These are phyloP conservation scores for Sepiola atlantica DNA, from an alignment of 2,888 invertebrate species.

Conservation along the genomic window DNA sequence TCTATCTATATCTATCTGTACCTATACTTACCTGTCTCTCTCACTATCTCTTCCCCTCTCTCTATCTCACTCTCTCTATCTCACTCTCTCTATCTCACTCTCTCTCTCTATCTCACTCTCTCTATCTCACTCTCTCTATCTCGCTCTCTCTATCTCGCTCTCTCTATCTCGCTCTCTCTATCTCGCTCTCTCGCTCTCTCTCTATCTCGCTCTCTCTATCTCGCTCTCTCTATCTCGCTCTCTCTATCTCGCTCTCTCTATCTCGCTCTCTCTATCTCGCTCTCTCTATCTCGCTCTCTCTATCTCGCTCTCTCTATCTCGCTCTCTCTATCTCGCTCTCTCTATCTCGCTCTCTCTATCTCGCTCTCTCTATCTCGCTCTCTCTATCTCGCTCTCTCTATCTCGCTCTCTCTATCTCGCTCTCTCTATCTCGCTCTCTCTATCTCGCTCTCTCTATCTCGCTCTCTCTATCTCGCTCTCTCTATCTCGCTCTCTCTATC, in stretches of 20 bases:
- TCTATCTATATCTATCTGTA: background rate
- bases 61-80: background rate
- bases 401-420: no score
- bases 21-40: background rate
- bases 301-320: background rate
- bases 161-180: background rate
- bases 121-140: background rate
- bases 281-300: background rate
- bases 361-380: no score
- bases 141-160: slow-evolving; percentile 24
- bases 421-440: no score
- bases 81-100: background rate
- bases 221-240: no score
- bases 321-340: background rate
- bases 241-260: background rate
- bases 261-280: background rate
- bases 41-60: background rate
- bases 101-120: slow-evolving; percentile 38
- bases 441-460: no score
- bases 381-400: no score
- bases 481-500: no score
- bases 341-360: no score
- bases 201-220: no score
- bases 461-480: no score
- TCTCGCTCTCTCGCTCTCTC: no score